phyloP scores from a whole-genome alignment of 2,113 vertebrate species.

The Kryptolebias marmoratus region DNA sequence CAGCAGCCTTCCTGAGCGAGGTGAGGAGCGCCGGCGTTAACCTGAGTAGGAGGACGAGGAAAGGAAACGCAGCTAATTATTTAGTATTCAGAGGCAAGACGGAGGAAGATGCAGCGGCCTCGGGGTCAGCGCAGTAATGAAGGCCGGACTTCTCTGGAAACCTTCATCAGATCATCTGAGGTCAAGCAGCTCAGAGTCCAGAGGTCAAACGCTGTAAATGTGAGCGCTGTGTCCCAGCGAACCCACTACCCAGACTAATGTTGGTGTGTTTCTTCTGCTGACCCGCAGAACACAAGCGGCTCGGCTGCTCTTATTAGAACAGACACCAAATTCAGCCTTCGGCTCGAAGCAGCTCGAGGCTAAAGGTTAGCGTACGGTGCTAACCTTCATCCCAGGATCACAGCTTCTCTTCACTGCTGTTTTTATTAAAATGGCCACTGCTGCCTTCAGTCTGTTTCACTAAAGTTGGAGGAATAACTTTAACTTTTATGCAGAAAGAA shows the following conservation, averaged over 20 bases:
- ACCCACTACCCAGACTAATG: conserved; percentile 71
- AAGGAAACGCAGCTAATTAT: conserved; percentile 46
- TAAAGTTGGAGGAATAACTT: too few relatives aligned
- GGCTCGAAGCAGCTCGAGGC: not conserved
- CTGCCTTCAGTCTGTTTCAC: too few relatives aligned
- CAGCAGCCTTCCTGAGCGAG: conserved; percentile 32
- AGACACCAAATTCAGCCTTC: conserved; percentile 15
- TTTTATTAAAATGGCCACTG: too few relatives aligned
- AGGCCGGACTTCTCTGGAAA: conserved; percentile 6
- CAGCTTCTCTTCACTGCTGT: too few relatives aligned
- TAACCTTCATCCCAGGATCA: not conserved
- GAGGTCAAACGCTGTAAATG: conserved; percentile 70
- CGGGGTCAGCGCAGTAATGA: conserved; percentile 19
- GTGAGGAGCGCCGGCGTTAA: conserved; percentile 22
- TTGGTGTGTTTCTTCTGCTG: conserved; percentile 19
- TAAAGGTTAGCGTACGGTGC: conserved; percentile 33
- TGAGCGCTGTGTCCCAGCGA: conserved; percentile 53
- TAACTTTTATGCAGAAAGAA: too few relatives aligned
- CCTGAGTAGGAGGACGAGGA: conserved; percentile 51
- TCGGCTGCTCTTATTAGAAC: conserved; percentile 61
- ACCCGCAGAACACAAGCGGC: conserved; percentile 35
- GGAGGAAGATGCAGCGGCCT: conserved; percentile 18
- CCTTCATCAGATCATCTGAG: conserved; percentile 28
- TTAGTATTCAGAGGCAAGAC: conserved; percentile 44
- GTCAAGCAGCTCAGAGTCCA: conserved; percentile 43